Conservation (phyloP, 2,797 vertebrate genomes). For the Echiichthys vipera region DNA sequence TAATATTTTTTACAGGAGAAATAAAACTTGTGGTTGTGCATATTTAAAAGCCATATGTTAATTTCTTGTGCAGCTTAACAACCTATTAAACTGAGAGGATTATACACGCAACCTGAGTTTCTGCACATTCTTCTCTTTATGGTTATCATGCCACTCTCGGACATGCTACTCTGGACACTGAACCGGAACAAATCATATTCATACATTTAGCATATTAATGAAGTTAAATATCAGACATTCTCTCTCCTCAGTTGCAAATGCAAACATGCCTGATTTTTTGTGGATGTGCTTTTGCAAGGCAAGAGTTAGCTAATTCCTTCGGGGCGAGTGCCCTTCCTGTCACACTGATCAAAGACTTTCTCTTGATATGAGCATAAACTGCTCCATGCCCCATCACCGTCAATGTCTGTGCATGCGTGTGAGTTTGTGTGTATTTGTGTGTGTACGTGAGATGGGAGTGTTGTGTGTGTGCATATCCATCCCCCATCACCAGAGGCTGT, state of each 20-base stretch:
- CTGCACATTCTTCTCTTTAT: constrained; percentile 55
- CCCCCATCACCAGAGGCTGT: constrained; percentile 82
- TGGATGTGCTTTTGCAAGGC: constrained; percentile 79
- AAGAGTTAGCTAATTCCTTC: constrained; percentile 79
- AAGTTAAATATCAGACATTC: constrained; percentile 75
- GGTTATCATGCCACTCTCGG: constrained; percentile 67
- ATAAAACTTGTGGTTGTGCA: constrained; percentile 35
- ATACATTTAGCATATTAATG: constrained; percentile 82
- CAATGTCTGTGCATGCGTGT: constrained; percentile 75
- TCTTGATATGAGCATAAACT: constrained; percentile 82
- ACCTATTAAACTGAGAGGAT: constrained; percentile 70
- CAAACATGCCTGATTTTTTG: constrained; percentile 70
- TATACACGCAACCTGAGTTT: constrained; percentile 70
- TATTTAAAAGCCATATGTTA: constrained; percentile 63
- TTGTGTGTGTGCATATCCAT: constrained; percentile 55
- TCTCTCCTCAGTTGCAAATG: constrained; percentile 56
- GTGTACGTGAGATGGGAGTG: constrained; percentile 29
- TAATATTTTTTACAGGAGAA: constrained; percentile 25
- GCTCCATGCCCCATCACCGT: constrained; percentile 76
- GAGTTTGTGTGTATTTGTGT: constrained; percentile 38
- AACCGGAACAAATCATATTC: constrained; percentile 80
- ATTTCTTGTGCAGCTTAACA: constrained; percentile 68
- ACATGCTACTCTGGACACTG: constrained; percentile 70
- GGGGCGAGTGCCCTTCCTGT: constrained; percentile 80
- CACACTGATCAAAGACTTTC: constrained; percentile 80